Conservation (phyloP, 2,113 vertebrate genomes). For the Piliocolobus tephrosceles region DNA sequence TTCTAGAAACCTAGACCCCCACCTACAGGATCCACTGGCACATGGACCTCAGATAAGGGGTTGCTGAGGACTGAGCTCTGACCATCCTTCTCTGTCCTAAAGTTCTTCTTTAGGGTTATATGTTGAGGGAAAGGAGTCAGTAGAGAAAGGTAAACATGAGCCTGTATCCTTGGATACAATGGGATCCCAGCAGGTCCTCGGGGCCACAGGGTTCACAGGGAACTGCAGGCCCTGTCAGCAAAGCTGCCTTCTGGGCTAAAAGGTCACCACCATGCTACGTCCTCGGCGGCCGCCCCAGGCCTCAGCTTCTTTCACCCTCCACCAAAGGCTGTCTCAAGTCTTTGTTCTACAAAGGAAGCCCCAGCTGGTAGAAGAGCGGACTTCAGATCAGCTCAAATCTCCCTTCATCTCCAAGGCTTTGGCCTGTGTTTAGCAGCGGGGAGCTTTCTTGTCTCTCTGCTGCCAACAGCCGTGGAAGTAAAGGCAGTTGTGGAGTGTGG, state of each 20-base stretch:
- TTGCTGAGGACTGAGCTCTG: too few species aligned
- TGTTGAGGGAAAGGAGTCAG: not conserved
- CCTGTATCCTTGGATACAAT: not conserved
- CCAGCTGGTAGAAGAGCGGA: not conserved
- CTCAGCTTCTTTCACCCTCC: not conserved
- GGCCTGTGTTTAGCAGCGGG: not conserved
- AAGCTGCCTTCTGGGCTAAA: not conserved
- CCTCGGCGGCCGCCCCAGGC: not conserved
- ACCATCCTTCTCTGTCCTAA: too few species aligned
- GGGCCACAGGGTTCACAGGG: not conserved
- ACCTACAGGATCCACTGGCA: too few species aligned
- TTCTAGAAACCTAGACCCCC: too few species aligned
- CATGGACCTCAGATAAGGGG: too few species aligned
- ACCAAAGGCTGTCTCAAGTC: not conserved
- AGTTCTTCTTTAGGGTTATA: not conserved
- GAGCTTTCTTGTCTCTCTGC: not conserved
- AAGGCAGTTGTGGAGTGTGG: not conserved
- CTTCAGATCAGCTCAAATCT: too few species aligned
- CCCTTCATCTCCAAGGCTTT: not conserved
- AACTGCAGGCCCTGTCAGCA: not conserved
- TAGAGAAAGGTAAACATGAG: not conserved
- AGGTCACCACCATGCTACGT: fast-evolving
- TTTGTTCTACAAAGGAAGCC: not conserved
- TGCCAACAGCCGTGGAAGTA: not conserved
- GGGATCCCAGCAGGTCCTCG: not conserved